Percentiles rank a stretch among this genome's conserved stretches.
Conservation (phyloP, 2,888 invertebrate species). For the Phlogophora meticulosa region DNA sequence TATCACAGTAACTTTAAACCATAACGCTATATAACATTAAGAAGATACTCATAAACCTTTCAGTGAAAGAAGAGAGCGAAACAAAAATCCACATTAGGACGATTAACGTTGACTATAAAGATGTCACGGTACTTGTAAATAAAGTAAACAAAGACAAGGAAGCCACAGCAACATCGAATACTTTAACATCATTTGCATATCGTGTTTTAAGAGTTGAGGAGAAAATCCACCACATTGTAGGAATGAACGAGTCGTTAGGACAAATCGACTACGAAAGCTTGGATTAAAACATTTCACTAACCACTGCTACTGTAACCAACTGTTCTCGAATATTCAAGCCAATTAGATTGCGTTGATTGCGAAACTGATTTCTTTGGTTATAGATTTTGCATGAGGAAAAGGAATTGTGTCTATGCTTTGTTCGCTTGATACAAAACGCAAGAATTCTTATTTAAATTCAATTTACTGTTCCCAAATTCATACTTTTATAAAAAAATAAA, state of each 20-base stretch:
- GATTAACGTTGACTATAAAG: slow-evolving; percentile 54
- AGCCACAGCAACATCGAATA: slow-evolving; percentile 54
- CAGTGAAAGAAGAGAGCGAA: slow-evolving; percentile 36
- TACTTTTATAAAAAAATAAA: not conserved
- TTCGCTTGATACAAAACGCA: not conserved
- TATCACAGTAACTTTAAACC: slow-evolving; percentile 17
- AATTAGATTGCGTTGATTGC: slow-evolving; percentile 60
- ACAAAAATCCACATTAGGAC: slow-evolving; percentile 50
- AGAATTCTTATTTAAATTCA: not conserved
- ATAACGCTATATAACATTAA: slow-evolving; percentile 13
- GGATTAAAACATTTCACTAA: slow-evolving; percentile 72
- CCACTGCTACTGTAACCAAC: slow-evolving; percentile 53
- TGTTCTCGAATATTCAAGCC: slow-evolving; percentile 60
- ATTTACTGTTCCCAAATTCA: not conserved
- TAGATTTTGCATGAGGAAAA: slow-evolving; percentile 55
- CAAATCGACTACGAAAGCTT: slow-evolving; percentile 71
- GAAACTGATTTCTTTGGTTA: slow-evolving; percentile 56
- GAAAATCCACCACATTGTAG: slow-evolving; percentile 58
- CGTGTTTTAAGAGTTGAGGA: slow-evolving; percentile 62
- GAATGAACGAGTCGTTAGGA: slow-evolving; percentile 68
- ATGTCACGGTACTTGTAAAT: slow-evolving; percentile 54
- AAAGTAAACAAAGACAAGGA: slow-evolving; percentile 61
- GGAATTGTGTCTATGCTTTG: slow-evolving; percentile 20
- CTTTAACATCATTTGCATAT: slow-evolving; percentile 78
- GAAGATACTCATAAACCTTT: slow-evolving; percentile 22